A percentile compares a stretch with the other conserved stretches of the same genome.
Conservation (phyloP, 1,140 invertebrate genomes). For the Mycetomoellerius zeteki region DNA sequence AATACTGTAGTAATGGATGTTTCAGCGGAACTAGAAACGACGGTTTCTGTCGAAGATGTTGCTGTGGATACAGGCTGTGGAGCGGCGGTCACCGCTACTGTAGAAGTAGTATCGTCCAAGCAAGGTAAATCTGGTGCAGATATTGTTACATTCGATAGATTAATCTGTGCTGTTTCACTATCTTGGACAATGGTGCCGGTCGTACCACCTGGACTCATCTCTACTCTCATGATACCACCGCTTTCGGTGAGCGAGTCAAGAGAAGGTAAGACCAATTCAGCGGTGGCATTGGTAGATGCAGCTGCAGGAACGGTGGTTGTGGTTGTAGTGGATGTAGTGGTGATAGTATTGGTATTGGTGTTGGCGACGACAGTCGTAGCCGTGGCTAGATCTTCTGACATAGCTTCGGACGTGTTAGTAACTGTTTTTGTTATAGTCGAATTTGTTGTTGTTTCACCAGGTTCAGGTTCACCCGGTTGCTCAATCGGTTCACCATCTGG, state of each 20-base stretch:
- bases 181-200: constrained; percentile 89
- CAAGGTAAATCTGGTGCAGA: constrained; percentile 85
- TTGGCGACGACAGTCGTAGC: background rate
- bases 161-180: constrained; percentile 81
- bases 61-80: constrained; percentile 22
- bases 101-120: constrained; percentile 79
- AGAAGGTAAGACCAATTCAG: constrained; percentile 82
- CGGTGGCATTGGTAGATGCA: constrained; percentile 18
- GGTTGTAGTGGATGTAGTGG: constrained; percentile 43
- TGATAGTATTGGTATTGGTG: constrained; percentile 4
- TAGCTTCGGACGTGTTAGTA: constrained; percentile 47
- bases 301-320: background rate
- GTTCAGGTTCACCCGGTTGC: constrained; percentile 73
- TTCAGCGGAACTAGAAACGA: background rate
- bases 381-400: background rate
- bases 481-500: constrained; percentile 90
- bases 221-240: constrained; percentile 89
- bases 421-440: constrained; percentile 48
- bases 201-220: constrained; percentile 90
- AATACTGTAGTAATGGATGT: constrained; percentile 47
- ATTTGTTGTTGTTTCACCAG: constrained; percentile 59
- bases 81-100: constrained; percentile 43
- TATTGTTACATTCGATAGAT: constrained; percentile 82
- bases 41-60: constrained; percentile 50
- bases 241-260: constrained; percentile 87